phyloP scores from a whole-genome alignment of 1,140 invertebrate species.

The Eueides isabella region DNA sequence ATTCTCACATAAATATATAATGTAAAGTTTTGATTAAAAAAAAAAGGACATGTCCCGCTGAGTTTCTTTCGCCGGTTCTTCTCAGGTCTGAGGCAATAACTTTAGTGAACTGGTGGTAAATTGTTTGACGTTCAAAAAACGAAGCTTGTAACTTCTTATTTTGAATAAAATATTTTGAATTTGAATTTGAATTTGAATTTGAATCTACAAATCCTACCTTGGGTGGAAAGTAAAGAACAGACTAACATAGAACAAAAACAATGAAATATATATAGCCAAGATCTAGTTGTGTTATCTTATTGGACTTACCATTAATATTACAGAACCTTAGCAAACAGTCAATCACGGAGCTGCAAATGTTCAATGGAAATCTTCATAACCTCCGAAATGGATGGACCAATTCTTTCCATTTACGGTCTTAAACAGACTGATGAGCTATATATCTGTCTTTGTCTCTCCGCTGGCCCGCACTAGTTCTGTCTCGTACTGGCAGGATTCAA shows the following conservation, averaged over 20 bases:
- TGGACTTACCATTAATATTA: constrained; percentile 54
- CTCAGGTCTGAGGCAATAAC: no score
- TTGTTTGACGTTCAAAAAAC: no score
- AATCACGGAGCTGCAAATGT: constrained; percentile 34
- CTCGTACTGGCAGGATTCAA: constrained; percentile 30
- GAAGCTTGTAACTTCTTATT: no score
- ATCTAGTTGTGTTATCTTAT: neutral
- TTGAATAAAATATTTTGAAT: no score
- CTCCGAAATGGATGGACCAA: constrained; percentile 30
- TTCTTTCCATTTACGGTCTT: constrained; percentile 54
- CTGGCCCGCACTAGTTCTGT: constrained; percentile 29
- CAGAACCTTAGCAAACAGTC: constrained; percentile 43
- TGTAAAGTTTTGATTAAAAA: no score
- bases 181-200: no score
- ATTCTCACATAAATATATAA: no score
- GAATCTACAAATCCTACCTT: neutral
- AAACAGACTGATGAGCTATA: constrained; percentile 17
- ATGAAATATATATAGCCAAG: no score
- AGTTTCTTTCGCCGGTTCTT: no score
- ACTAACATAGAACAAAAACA: no score
- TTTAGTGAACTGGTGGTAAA: no score
- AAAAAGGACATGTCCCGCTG: no score
- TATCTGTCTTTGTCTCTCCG: constrained; percentile 37
- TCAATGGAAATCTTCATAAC: constrained; percentile 52
- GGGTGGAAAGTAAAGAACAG: neutral